Base-by-base conservation (phyloP, 1,140 invertebrate species). In the Drosophila lini region DNA sequence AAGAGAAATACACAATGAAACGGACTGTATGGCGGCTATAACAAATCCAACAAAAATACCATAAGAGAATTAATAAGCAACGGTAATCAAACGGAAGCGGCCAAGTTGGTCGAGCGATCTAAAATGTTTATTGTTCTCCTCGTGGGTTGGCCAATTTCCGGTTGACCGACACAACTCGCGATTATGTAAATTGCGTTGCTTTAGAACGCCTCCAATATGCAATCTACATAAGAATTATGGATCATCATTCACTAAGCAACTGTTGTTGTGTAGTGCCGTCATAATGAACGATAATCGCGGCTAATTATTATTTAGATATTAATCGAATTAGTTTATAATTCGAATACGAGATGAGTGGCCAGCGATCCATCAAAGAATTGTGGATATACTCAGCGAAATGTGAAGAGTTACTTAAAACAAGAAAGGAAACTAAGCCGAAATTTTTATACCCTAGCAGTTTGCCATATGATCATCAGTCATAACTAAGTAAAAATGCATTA, bases 11-110 rank as follows among this genome's bases (percentile, higher is more conserved):
- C 25, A 56, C 38, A 76, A 67, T 41, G 42, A 45, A 60, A 67
- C 59, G 34, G 55, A 74, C 52, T 64, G 41, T 64, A 44, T 40
- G 28, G 22, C 36, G 28, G 22, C 36, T 6, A 32, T 50, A 55
- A 61, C 42, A 48, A 28, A 40, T 41, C 28, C 40, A 38, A 63
- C 41, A n/a, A 59, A 16, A 16, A 50, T 15, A 32, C 52, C 40
- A 68, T 44, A 48, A 32, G 28, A 32, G 25, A 70, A 47, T 38
- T 48, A 64, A 73, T 73, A 78, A 71, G 52, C 52, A 71, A 68
- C 57, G 44, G 81, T 80, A 84, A 84, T 86, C 73, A 80, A 86
- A 89, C 83, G 83, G 83, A 86, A 86, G 83, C 76, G 57, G 34
- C 34, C 62, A 81, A 81, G 77, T 74, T 84, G 52, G 31, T 38